phyloP scores from a whole-genome alignment of 2,888 invertebrate genomes.

The Pimpla rufipes region DNA sequence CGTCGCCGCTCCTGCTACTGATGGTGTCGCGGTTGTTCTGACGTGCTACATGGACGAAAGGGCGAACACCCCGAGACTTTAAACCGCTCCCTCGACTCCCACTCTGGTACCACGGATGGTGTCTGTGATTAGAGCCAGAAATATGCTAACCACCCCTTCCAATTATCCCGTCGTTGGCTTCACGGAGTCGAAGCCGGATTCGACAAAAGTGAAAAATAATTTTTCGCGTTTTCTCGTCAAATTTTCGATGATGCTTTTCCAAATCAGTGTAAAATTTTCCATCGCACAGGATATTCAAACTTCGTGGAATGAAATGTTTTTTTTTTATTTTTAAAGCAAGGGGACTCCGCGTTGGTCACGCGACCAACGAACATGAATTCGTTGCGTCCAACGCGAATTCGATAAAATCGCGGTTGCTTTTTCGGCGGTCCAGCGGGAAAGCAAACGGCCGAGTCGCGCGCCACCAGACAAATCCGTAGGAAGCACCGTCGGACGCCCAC shows the following conservation, averaged over 20 bases:
- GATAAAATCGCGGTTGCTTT: slow-evolving; percentile 56
- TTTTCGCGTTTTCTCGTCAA: too few relatives aligned
- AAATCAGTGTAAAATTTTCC: too few relatives aligned
- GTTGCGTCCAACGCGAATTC: slow-evolving; percentile 54
- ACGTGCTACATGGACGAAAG: slow-evolving; percentile 62
- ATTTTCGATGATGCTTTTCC: too few relatives aligned
- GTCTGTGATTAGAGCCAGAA: slow-evolving; percentile 82
- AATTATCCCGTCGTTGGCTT: slow-evolving; percentile 76
- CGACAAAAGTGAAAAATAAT: too few relatives aligned
- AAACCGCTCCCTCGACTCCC: slow-evolving; percentile 76
- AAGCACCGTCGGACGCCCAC: slow-evolving; percentile 70
- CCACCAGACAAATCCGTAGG: slow-evolving; percentile 69
- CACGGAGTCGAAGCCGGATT: slow-evolving; percentile 51
- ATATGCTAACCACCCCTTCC: slow-evolving; percentile 80
- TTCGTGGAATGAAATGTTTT: too few relatives aligned
- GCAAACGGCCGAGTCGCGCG: slow-evolving; percentile 41
- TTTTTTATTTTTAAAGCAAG: too few relatives aligned
- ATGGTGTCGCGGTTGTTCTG: slow-evolving; percentile 57
- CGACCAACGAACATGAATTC: too few relatives aligned
- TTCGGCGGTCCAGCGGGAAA: slow-evolving; percentile 18
- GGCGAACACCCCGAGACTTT: slow-evolving; percentile 75
- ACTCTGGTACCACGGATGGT: slow-evolving; percentile 77
- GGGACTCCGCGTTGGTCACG: too few relatives aligned
- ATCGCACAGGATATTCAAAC: too few relatives aligned
- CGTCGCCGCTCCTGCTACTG: slow-evolving; percentile 55